Base-by-base conservation (phyloP, 2,113 vertebrate species). In the Euleptes europaea region DNA sequence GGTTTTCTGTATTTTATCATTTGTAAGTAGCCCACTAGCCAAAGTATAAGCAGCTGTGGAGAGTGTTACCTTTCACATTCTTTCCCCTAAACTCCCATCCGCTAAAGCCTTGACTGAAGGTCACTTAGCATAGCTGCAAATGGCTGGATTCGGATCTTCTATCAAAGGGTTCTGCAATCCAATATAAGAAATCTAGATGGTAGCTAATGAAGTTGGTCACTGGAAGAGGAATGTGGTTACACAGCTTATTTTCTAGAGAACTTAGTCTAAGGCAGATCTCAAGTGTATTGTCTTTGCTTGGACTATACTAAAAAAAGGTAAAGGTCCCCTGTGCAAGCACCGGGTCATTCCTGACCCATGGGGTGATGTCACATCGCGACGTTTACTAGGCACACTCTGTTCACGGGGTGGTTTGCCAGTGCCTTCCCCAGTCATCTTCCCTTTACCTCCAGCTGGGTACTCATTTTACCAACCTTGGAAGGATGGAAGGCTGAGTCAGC, bases 1-100 rank as follows among this genome's bases (percentile, higher is more conserved):
- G 87, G 44, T 72, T 5, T 2, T 60, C 57, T 42, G 3, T 57
- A 84, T 88, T 91, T 90, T 77, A 86, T 35, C 28, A 44, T 54
- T 88, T 86, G n/a, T 35, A 31, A 78, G 78, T 0, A 0, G 21
- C 0, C 0, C 35, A 51, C 38, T 86, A 28, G 28, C 47, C 33
- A 67, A 63, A 83, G 28, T 1, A 0, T 38, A 71, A 19, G 28
- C 0, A 0, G 70, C 75, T 77, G n/a, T 0, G 33, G 63, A 17
- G 44, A 65, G 49, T 0, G 0, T 80, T 49, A 51, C 1, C 0
- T 0, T 85, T 67, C 81, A 80, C 60, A 12, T 54, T 23, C 57
- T 57, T 14, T 28, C 31, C 3, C 47, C 57, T 44, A 9, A 44
- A 23, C 31, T 54, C 10, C 54, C 47, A 19, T 84, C 60, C 49